These are phyloP conservation scores for Morbakka virulenta DNA, from an alignment of 30 jellyfish, hydroid and myxozoan species.

Conservation along the genomic window DNA sequence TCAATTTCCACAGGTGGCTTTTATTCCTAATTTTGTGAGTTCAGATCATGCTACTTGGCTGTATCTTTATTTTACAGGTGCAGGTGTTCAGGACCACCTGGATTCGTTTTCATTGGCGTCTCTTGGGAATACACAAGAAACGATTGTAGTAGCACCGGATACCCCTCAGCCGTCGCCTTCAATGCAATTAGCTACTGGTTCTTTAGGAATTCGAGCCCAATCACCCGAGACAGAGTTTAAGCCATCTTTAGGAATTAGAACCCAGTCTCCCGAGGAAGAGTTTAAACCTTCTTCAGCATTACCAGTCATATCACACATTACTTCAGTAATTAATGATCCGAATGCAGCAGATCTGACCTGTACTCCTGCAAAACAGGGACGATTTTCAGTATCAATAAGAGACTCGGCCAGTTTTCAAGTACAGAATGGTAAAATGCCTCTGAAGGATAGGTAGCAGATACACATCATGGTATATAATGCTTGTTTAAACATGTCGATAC, in stretches of 20 bases:
- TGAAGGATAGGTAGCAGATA: background rate
- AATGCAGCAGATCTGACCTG: background rate
- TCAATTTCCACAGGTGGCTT: too few relatives aligned
- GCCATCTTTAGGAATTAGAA: background rate
- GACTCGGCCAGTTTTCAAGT: background rate
- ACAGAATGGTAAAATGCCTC: background rate
- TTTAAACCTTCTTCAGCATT: background rate
- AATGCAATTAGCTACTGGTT: background rate
- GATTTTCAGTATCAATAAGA: background rate
- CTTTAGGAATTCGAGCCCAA: background rate
- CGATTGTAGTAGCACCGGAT: conserved; percentile 1
- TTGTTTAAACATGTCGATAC: too few relatives aligned
- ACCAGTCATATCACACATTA: background rate
- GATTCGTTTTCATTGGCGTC: conserved; percentile 75
- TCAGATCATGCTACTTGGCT: too few relatives aligned
- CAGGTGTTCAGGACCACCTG: conserved; percentile 98
- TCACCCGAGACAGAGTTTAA: background rate
- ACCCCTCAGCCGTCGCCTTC: conserved; percentile 24
- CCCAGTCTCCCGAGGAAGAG: background rate
- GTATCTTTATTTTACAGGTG: conserved; percentile 72
- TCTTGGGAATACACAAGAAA: conserved; percentile 27
- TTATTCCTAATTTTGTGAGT: too few relatives aligned
- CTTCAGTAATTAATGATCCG: background rate
- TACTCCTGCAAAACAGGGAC: background rate
- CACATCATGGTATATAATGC: too few relatives aligned